Percentiles rank a stretch among this genome's conserved stretches.
Evolutionary conservation across 92 coral and sea anemone species (phyloP).

Genomic region (Phenganax subtilis): DNA sequence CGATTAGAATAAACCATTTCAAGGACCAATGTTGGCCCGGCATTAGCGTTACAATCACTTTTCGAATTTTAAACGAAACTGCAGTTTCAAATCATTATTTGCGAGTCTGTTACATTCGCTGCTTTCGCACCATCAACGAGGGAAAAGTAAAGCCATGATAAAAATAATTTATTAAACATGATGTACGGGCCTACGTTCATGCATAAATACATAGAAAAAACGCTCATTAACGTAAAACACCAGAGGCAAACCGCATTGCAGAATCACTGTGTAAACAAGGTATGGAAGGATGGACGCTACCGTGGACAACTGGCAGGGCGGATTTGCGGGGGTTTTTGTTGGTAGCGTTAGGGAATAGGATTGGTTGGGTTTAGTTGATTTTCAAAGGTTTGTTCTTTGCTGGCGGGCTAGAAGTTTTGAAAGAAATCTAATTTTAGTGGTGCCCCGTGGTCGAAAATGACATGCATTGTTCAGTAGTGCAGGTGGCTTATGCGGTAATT

Average conservation of each 20-base stretch:
- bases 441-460: slow-evolving; percentile 35
- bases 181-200: slow-evolving; percentile 17
- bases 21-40: slow-evolving; percentile 3
- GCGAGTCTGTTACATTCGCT: neutral
- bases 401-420: neutral
- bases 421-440: slow-evolving; percentile 14
- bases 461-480: slow-evolving; percentile 13
- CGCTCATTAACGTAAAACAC: slow-evolving; percentile 16
- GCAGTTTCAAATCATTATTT: neutral
- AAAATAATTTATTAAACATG: slow-evolving; percentile 23
- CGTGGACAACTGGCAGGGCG: neutral
- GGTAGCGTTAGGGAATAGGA: neutral
- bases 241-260: slow-evolving; percentile 11
- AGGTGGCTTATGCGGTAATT: slow-evolving; percentile 43
- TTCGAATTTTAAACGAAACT: neutral
- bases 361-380: neutral
- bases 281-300: neutral
- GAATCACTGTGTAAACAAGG: neutral
- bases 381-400: neutral
- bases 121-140: neutral
- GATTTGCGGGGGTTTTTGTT: neutral
- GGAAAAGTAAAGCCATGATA: neutral
- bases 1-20: slow-evolving; percentile 3
- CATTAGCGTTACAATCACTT: neutral
- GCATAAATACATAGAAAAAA: slow-evolving; percentile 20